phyloP scores from a whole-genome alignment of 2,797 vertebrate genomes.

The Enteromius trimaculatus region DNA sequence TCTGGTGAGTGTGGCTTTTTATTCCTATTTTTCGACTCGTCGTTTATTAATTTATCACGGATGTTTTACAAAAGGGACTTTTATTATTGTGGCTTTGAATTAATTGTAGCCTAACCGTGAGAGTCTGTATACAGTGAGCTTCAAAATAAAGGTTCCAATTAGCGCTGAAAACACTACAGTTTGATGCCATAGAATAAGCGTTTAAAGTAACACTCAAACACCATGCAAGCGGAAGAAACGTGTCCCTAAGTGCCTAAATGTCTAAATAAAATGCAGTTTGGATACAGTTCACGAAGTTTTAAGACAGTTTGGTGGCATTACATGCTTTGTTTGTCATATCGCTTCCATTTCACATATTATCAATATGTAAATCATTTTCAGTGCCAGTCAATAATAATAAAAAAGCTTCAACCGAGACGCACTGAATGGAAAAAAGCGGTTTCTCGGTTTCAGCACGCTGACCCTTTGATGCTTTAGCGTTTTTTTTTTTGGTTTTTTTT shows the following conservation, averaged over 20 bases:
- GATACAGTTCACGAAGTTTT: background rate
- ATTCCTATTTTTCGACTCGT: background rate
- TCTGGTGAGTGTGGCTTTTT: slow-evolving; percentile 29
- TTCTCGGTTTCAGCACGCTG: background rate
- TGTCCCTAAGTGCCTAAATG: background rate
- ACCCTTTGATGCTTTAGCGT: background rate
- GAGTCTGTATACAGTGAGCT: background rate
- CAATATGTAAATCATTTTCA: background rate
- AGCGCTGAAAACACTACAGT: background rate
- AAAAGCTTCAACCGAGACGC: no score
- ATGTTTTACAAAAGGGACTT: background rate
- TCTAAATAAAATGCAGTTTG: background rate
- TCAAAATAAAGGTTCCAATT: slow-evolving; percentile 36
- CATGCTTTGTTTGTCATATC: background rate
- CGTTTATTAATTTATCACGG: background rate
- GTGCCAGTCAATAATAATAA: background rate
- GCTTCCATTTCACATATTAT: background rate
- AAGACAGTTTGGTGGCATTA: background rate
- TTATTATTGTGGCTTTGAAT: background rate
- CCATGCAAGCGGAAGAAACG: no score
- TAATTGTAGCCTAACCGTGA: background rate
- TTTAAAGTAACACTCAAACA: background rate
- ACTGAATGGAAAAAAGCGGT: background rate
- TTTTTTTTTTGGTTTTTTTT: no score
- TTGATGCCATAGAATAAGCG: background rate